A percentile compares a stretch with the other conserved stretches of the same genome.
Conservation (phyloP, 2,888 invertebrate species). For the Seladonia tumulorum region DNA sequence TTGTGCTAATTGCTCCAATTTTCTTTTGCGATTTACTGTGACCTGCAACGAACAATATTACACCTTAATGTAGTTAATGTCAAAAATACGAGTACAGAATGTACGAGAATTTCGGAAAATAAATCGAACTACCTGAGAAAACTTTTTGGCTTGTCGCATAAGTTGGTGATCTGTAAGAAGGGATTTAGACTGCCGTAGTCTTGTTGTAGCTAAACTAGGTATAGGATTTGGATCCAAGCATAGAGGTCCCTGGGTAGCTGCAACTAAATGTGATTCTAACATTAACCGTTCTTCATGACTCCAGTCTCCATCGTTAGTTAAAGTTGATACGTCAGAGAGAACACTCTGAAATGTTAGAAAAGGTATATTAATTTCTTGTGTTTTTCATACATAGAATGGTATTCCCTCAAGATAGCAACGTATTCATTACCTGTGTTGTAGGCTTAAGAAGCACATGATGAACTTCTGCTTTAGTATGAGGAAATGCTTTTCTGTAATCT, state of each 20-base stretch:
- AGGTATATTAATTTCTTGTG: not conserved
- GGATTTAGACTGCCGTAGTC: constrained; percentile 90
- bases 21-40: constrained; percentile 94
- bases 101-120: constrained; percentile 12
- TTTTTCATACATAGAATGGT: not conserved
- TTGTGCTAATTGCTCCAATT: constrained; percentile 93
- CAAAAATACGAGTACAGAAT: not conserved
- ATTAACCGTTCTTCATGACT: constrained; percentile 91
- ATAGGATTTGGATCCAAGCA: constrained; percentile 95
- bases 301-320: constrained; percentile 86
- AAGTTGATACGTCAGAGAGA: constrained; percentile 83
- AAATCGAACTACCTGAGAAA: constrained; percentile 88
- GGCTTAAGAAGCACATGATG: constrained; percentile 95
- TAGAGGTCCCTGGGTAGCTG: constrained; percentile 93
- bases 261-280: constrained; percentile 93
- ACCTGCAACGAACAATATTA: constrained; percentile 84
- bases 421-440: constrained; percentile 90
- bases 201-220: constrained; percentile 91
- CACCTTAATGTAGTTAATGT: not conserved
- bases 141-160: constrained; percentile 90
- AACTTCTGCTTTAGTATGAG: constrained; percentile 91
- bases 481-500: constrained; percentile 93
- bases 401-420: not conserved
- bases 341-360: constrained; percentile 73
- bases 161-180: constrained; percentile 91